Conservation (phyloP, 2,797 vertebrate species). For the Champsocephalus gunnari region DNA sequence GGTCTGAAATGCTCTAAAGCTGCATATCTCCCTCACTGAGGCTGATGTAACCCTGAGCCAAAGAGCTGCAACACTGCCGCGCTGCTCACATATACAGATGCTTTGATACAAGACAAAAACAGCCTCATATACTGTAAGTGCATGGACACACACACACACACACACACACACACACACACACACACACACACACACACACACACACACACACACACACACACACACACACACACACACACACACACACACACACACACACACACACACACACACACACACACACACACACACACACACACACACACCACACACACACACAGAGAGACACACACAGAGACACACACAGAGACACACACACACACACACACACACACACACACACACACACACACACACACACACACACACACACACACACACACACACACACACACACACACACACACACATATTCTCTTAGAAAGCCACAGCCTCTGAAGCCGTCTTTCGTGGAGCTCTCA, state of each 20-base stretch:
- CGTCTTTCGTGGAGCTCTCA: constrained; percentile 23
- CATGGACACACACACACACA: background rate
- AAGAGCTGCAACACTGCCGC: constrained; percentile 67
- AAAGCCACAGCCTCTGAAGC: constrained; percentile 27
- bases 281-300: too few relatives aligned
- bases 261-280: too few relatives aligned
- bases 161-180: background rate
- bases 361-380: background rate
- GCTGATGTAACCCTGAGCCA: constrained; percentile 79
- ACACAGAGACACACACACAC: too few relatives aligned
- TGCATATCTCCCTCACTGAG: constrained; percentile 42
- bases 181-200: too few relatives aligned
- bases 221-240: too few relatives aligned
- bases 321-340: too few relatives aligned
- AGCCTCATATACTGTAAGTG: constrained; percentile 32
- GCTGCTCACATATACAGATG: constrained; percentile 39
- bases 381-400: background rate
- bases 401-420: too few relatives aligned
- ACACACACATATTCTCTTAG: constrained; percentile 19
- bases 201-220: background rate
- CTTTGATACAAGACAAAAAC: constrained; percentile 59
- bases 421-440: too few relatives aligned
- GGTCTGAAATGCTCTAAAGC: constrained; percentile 33
- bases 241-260: too few relatives aligned
- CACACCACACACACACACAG: too few relatives aligned